A percentile compares a stretch with the other conserved stretches of the same genome.
Evolutionary conservation across 2,888 invertebrate species (phyloP).

Genomic region (Laspeyria flexula): DNA sequence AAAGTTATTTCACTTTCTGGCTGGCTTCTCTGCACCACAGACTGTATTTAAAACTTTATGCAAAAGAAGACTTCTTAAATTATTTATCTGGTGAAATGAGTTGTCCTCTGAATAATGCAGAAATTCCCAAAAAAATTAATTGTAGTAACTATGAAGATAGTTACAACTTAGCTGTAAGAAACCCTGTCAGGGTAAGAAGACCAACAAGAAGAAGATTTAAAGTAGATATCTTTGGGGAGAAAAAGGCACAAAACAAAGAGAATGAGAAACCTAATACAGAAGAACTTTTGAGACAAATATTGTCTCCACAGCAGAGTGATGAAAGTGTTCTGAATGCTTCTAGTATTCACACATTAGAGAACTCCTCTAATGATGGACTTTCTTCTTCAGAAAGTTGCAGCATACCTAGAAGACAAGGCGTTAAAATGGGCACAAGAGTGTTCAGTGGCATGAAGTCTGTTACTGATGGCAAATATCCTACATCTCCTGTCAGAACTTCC

Average conservation of each 20-base stretch:
- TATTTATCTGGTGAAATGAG: constrained; percentile 87
- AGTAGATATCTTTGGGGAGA: constrained; percentile 79
- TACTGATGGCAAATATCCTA: constrained; percentile 56
- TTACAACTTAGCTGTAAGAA: constrained; percentile 81
- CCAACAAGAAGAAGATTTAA: constrained; percentile 83
- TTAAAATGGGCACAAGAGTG: constrained; percentile 91
- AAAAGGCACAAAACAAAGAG: constrained; percentile 88
- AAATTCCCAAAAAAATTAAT: constrained; percentile 61
- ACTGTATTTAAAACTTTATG: constrained; percentile 90
- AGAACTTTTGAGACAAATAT: constrained; percentile 70
- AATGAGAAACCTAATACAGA: constrained; percentile 88
- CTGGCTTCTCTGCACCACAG: constrained; percentile 92
- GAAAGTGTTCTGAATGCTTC: constrained; percentile 56
- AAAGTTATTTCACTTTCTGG: constrained; percentile 92
- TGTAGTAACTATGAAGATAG: constrained; percentile 83
- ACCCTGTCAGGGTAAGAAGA: constrained; percentile 69
- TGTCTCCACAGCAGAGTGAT: constrained; percentile 67
- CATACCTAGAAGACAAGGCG: constrained; percentile 87
- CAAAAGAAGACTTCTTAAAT: constrained; percentile 89
- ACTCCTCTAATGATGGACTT: constrained; percentile 77
- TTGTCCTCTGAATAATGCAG: constrained; percentile 75
- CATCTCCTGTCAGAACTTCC: constrained; percentile 56
- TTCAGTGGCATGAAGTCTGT: constrained; percentile 81
- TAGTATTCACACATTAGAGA: constrained; percentile 58
- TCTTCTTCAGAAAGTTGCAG: constrained; percentile 82